Evolutionary conservation across 2,888 invertebrate species (phyloP).

Genomic region (Phragmatobia fuliginosa): DNA sequence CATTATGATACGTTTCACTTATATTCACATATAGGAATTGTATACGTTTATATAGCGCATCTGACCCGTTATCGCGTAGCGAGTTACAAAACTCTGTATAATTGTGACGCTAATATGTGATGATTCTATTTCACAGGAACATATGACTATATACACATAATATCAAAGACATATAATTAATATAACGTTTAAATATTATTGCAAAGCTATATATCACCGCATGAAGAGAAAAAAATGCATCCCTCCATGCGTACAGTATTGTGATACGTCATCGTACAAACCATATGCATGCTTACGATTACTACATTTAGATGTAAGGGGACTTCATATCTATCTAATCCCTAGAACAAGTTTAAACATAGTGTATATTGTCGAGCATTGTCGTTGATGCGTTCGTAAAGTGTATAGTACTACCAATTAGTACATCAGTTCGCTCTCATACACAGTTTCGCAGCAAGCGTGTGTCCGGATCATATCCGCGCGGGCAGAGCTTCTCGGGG

Average conservation of each 20-base stretch:
- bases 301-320: too few relatives aligned
- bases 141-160: not conserved
- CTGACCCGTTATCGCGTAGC: not conserved
- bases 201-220: not conserved
- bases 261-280: not conserved
- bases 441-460: not conserved
- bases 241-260: not conserved
- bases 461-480: constrained; percentile 6
- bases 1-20: constrained; percentile 3
- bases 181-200: not conserved
- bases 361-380: not conserved
- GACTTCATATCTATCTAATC: not conserved
- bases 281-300: not conserved
- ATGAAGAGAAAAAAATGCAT: not conserved
- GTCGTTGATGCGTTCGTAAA: not conserved
- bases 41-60: not conserved
- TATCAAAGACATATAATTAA: not conserved
- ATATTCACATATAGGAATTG: not conserved
- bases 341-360: not conserved
- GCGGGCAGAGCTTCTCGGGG: not conserved
- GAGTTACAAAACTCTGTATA: constrained; percentile 2
- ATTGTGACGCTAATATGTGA: constrained; percentile 7
- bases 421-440: not conserved
- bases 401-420: not conserved
- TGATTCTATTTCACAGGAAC: constrained; percentile 4